Evolutionary conservation across 2,113 vertebrate genomes (phyloP).

Genomic region (Elephas maximus): DNA sequence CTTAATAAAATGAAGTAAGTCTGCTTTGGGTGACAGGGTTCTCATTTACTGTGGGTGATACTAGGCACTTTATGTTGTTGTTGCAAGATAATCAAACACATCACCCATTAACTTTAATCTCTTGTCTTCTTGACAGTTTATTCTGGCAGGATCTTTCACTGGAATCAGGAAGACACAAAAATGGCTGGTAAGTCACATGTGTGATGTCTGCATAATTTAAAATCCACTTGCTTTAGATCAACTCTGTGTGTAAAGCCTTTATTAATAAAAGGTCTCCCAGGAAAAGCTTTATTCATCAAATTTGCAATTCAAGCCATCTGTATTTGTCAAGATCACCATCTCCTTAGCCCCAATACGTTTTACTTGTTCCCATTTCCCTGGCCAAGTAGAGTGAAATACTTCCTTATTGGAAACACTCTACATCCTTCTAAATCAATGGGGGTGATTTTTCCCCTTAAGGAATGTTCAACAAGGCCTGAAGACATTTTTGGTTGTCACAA

Average conservation of each 20-base stretch:
- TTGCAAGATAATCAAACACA: too few species aligned
- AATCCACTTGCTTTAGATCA: background rate
- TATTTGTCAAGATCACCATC: background rate
- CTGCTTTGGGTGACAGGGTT: background rate
- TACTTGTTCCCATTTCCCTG: background rate
- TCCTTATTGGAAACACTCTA: background rate
- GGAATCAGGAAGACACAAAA: background rate
- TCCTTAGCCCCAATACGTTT: background rate
- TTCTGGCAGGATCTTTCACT: constrained; percentile 60
- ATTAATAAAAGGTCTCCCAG: background rate
- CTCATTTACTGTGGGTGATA: background rate
- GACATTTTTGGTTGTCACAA: background rate
- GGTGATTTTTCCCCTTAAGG: background rate
- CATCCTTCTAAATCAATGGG: background rate
- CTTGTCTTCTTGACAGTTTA: constrained; percentile 68
- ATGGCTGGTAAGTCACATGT: constrained; percentile 48
- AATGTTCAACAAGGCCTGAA: background rate
- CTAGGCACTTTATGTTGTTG: background rate
- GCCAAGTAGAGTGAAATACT: background rate
- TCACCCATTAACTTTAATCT: background rate
- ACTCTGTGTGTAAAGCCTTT: background rate
- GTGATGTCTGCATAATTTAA: background rate
- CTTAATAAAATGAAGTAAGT: background rate
- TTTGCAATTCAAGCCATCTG: background rate
- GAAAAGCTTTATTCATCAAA: background rate